Evolutionary conservation across 2,888 invertebrate species (phyloP).

Genomic region (Gymnoscelis rufifasciata): DNA sequence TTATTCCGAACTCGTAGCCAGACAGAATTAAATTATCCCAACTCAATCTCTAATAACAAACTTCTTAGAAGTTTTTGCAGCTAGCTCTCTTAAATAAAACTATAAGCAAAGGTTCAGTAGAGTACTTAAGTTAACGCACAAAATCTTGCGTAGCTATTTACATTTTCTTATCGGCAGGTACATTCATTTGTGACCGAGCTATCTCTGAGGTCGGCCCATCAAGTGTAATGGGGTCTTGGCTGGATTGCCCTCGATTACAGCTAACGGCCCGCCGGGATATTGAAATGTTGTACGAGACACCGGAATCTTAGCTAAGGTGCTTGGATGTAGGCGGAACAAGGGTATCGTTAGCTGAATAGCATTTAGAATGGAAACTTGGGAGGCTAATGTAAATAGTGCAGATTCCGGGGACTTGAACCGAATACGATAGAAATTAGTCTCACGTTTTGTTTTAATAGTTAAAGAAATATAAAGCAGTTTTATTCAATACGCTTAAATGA

Average conservation of each 20-base stretch:
- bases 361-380: background rate
- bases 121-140: constrained; percentile 18
- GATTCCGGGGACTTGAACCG: too few relatives aligned
- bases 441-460: too few relatives aligned
- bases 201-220: constrained; percentile 49
- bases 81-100: constrained; percentile 3
- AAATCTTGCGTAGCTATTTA: constrained; percentile 37
- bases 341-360: background rate
- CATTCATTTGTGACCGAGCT: constrained; percentile 52
- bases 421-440: too few relatives aligned
- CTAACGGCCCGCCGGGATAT: constrained; percentile 59
- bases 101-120: constrained; percentile 2
- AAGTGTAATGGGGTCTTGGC: constrained; percentile 63
- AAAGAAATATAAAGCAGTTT: too few relatives aligned
- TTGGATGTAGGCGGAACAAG: constrained; percentile 6
- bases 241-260: constrained; percentile 64
- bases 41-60: background rate
- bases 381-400: too few relatives aligned
- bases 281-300: constrained; percentile 42
- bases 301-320: constrained; percentile 5
- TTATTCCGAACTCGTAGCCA: background rate
- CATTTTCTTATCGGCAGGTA: constrained; percentile 53
- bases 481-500: too few relatives aligned
- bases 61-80: background rate
- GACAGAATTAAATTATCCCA: background rate